Evolutionary conservation across 2,113 vertebrate species (phyloP).

Genomic region (Callipepla californica): DNA sequence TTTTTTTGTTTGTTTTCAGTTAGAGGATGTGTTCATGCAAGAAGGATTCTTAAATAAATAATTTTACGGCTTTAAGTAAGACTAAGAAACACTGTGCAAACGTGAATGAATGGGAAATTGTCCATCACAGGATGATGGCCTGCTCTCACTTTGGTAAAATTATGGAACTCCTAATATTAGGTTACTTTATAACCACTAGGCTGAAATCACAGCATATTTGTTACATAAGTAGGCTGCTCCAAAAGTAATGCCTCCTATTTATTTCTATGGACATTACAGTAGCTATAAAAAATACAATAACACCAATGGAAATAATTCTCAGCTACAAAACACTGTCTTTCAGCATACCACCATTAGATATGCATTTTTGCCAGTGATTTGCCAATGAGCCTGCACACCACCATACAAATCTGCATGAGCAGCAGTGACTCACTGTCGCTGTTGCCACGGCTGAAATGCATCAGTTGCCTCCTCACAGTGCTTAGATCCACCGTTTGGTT

Average conservation of each 20-base stretch:
- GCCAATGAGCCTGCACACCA: background rate
- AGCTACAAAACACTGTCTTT: background rate
- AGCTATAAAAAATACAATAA: background rate
- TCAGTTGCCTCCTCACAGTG: background rate
- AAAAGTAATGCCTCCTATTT: background rate
- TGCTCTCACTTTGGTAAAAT: background rate
- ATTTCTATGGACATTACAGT: background rate
- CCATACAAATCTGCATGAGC: background rate
- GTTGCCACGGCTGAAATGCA: background rate
- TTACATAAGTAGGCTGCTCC: too few species aligned
- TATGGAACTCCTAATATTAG: background rate
- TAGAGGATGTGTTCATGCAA: background rate
- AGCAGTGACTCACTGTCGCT: background rate
- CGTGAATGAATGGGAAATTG: background rate
- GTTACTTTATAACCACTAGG: background rate
- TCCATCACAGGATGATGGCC: background rate
- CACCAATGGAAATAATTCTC: background rate
- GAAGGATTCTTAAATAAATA: background rate
- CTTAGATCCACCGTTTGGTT: background rate
- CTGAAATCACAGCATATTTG: accelerated
- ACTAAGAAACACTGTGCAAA: background rate
- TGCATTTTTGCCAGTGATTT: background rate
- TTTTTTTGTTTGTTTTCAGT: background rate
- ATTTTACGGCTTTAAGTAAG: background rate
- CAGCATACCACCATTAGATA: background rate